A percentile compares a stretch with the other conserved stretches of the same genome.
These are phyloP conservation scores for Scaptomyza reducta DNA, from an alignment of 2,888 invertebrate species.

Conservation along the genomic window DNA sequence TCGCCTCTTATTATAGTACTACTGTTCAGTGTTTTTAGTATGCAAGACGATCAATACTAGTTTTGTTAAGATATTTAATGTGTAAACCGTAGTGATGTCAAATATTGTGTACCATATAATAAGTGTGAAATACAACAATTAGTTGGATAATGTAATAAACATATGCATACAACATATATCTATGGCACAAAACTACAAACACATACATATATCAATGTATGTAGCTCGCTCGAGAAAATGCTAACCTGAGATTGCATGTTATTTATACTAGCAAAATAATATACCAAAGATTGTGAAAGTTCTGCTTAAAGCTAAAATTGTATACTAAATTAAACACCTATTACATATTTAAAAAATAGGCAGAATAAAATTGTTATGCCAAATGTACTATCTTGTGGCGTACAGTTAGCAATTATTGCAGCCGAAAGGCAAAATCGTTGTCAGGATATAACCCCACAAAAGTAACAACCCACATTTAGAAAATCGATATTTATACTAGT, in stretches of 20 bases:
- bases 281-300: conserved; percentile 44
- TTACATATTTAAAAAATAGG: conserved; percentile 63
- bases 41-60: conserved; percentile 34
- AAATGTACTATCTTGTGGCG: conserved; percentile 82
- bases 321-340: conserved; percentile 2
- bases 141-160: conserved; percentile 16
- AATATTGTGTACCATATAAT: conserved; percentile 27
- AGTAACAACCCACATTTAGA: conserved; percentile 60
- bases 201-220: conserved; percentile 6
- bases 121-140: conserved; percentile 19
- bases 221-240: conserved; percentile 19
- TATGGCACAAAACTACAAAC: neutral
- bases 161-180: conserved; percentile 13
- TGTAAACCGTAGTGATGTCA: conserved; percentile 33
- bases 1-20: conserved; percentile 21
- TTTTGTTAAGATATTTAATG: conserved; percentile 56
- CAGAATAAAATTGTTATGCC: conserved; percentile 71
- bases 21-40: conserved; percentile 20
- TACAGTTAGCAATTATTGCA: conserved; percentile 79
- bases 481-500: conserved; percentile 62
- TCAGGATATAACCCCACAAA: conserved; percentile 50
- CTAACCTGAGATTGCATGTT: conserved; percentile 10
- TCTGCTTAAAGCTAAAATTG: conserved; percentile 20
- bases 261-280: conserved; percentile 3
- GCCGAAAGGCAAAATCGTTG: conserved; percentile 46